Conservation (phyloP, 2,797 vertebrate species). For the Syndactyla subalaris region DNA sequence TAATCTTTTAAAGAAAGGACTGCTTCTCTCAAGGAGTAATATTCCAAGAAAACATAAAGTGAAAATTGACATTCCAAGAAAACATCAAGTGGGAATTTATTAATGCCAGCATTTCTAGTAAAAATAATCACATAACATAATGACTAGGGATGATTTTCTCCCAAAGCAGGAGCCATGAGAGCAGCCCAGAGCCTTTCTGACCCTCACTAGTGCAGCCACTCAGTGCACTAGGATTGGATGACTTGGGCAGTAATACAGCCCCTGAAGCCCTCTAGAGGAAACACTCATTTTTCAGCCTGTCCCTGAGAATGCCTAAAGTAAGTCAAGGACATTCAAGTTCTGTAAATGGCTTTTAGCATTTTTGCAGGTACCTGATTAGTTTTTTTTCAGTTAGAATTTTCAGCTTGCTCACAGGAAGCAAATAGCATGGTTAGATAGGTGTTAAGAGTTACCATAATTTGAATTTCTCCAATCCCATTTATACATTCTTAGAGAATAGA, state of each 20-base stretch:
- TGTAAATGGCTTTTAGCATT: not conserved
- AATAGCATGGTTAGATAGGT: not conserved
- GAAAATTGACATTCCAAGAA: not conserved
- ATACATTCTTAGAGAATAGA: not conserved
- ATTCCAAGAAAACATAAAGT: not conserved
- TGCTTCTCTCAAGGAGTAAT: not conserved
- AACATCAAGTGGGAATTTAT: not conserved
- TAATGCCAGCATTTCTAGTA: not conserved
- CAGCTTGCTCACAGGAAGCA: not conserved
- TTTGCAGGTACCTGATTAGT: not conserved
- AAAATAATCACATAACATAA: not conserved
- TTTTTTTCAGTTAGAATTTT: not conserved
- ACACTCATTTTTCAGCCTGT: conserved; percentile 25
- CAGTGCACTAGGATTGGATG: not conserved
- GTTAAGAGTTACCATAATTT: not conserved
- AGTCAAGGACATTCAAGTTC: conserved; percentile 12
- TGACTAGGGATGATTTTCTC: not conserved
- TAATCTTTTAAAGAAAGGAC: not conserved
- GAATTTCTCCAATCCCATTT: not conserved
- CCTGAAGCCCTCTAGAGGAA: conserved; percentile 61
- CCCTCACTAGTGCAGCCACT: not conserved
- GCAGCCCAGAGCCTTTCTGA: not conserved
- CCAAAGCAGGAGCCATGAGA: not conserved
- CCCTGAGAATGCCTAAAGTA: conserved; percentile 14
- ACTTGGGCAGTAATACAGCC: not conserved